Evolutionary conservation across 2,797 vertebrate genomes (phyloP).

Genomic region (Decapterus maruadsi): DNA sequence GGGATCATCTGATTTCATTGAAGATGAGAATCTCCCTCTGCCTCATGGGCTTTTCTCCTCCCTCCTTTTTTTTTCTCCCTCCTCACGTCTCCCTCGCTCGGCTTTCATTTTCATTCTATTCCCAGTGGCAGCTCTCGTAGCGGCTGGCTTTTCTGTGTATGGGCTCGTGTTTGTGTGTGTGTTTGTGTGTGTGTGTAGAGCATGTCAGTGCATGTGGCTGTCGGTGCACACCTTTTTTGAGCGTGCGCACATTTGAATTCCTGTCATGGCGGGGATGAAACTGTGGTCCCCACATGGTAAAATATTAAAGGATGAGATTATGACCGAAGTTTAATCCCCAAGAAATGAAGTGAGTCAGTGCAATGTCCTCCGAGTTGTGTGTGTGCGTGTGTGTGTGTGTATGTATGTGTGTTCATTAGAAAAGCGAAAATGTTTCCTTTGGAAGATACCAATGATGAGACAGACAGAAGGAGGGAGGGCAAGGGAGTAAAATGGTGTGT

Average conservation of each 20-base stretch:
- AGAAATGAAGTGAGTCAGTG: background rate
- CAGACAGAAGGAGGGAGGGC: constrained; percentile 21
- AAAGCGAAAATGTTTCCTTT: constrained; percentile 14
- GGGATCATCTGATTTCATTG: constrained; percentile 80
- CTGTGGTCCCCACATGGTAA: background rate
- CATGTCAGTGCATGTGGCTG: constrained; percentile 28
- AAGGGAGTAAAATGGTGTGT: background rate
- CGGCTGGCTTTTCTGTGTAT: constrained; percentile 35
- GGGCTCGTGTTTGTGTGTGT: background rate
- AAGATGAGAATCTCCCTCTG: constrained; percentile 83
- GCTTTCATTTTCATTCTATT: constrained; percentile 66
- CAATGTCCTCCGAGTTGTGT: background rate
- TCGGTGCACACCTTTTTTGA: background rate
- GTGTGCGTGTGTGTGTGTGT: background rate
- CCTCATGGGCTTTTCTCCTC: constrained; percentile 81
- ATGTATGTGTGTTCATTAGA: background rate
- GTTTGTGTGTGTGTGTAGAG: constrained; percentile 20
- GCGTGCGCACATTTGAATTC: constrained; percentile 7
- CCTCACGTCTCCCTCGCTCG: constrained; percentile 46
- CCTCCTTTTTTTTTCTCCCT: constrained; percentile 47
- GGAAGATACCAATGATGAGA: constrained; percentile 17
- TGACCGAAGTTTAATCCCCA: background rate
- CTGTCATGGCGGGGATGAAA: background rate
- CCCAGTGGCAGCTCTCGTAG: constrained; percentile 66
- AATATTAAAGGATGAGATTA: constrained; percentile 2